Evolutionary conservation across 1,140 invertebrate genomes (phyloP), one percentile per base, ranked within the genome.

Genomic region (Maconellicoccus hirsutus): DNA sequence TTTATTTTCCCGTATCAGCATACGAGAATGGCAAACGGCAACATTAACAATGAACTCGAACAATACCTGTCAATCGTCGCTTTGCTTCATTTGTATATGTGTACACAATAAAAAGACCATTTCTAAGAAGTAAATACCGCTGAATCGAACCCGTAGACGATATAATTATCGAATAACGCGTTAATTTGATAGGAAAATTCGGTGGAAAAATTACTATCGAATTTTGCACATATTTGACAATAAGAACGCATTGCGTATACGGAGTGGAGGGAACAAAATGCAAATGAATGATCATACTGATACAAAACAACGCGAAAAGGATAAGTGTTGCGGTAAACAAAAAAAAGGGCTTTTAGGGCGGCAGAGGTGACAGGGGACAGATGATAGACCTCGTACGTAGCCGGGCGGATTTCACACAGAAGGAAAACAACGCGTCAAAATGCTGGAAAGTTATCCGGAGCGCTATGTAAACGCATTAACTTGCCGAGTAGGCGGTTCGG

Each of bases 311-410:
- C 16, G 42, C 42, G 12, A 19, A 52, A n/a, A 52, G 42, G 42
- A 52, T 52, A 52, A 52, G 42, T 52, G 42, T 52, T 52, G 42
- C 42, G 42, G 42, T 52, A 52, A 52, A 52, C n/a, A 52, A 52
- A 52, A 52, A 16, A 52, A 52, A 52, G n/a, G 42, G 42, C 42
- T 52, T 2, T 16, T 33, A 33, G 3, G 12, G 12, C 4, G 29
- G 29, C 29, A 33, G 29, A 33, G 42, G 42, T 19, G 42, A 52
- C 42, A 52, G 42, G 42, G 42, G 42, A 52, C 42, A 52, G 42
- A 52, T 52, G 42, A 52, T 52, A 52, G 12, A 33, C 42, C 42
- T 4, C 4, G 42, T 33, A 33, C 29, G 12, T 33, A 33, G 4
- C 29, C 42, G 42, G 12, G 42, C 42, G 42, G 12, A 52, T 52